These are phyloP conservation scores for Drosophila nikananu DNA, from an alignment of 1,140 invertebrate genomes.

Conservation along the genomic window DNA sequence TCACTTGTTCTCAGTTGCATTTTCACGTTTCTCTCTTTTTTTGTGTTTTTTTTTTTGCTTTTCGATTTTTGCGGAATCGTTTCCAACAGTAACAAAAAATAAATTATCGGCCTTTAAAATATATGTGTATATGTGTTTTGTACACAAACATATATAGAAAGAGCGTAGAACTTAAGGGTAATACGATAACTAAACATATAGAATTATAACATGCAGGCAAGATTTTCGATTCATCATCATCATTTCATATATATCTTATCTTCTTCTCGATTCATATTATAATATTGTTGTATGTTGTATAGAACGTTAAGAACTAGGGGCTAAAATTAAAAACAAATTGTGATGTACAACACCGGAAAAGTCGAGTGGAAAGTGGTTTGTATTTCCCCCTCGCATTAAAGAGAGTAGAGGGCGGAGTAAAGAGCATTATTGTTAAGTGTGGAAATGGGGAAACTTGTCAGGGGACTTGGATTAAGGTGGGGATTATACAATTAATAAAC, in stretches of 20 bases:
- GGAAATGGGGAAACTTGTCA: background rate
- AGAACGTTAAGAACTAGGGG: conserved; percentile 49
- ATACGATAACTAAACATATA: conserved; percentile 68
- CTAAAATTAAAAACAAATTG: conserved; percentile 81
- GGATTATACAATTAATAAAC: conserved; percentile 68
- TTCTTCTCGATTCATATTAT: conserved; percentile 40
- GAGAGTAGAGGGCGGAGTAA: background rate
- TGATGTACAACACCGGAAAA: conserved; percentile 79
- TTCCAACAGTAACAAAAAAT: conserved; percentile 84
- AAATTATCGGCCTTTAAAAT: conserved; percentile 81
- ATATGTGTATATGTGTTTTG: conserved; percentile 45
- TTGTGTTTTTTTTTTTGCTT: conserved; percentile 56
- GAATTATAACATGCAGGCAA: conserved; percentile 83
- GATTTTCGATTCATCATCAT: conserved; percentile 77
- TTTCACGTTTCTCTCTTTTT: conserved; percentile 40
- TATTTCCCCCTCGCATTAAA: conserved; percentile 5
- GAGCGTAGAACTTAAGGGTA: conserved; percentile 76
- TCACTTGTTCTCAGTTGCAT: conserved; percentile 49
- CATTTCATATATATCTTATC: conserved; percentile 58
- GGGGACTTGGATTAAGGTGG: background rate
- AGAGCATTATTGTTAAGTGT: conserved; percentile 10
- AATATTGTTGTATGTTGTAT: conserved; percentile 59
- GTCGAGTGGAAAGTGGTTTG: conserved; percentile 36
- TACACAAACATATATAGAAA: conserved; percentile 61
- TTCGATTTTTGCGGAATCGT: conserved; percentile 79